phyloP scores from a whole-genome alignment of 2,888 invertebrate genomes.

The Incurvaria masculella region DNA sequence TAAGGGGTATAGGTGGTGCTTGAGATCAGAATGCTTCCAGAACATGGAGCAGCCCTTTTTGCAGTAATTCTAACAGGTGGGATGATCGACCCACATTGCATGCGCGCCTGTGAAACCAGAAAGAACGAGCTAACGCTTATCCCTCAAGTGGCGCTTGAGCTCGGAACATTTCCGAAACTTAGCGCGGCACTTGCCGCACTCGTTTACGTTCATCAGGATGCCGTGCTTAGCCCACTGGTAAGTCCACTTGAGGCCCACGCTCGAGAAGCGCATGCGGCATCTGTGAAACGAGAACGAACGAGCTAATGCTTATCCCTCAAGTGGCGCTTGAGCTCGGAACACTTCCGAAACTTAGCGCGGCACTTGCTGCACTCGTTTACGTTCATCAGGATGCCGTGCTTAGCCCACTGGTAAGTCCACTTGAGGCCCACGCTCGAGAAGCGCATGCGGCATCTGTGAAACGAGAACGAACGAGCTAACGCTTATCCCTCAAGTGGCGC shows the following conservation, averaged over 20 bases:
- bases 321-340: slow-evolving; percentile 37
- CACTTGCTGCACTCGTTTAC: slow-evolving; percentile 41
- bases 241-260: slow-evolving; percentile 45
- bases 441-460: slow-evolving; percentile 32
- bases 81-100: too few relatives aligned
- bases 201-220: slow-evolving; percentile 40
- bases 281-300: slow-evolving; percentile 35
- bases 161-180: slow-evolving; percentile 45
- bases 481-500: slow-evolving; percentile 31
- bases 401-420: slow-evolving; percentile 49
- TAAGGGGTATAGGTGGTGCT: too few relatives aligned
- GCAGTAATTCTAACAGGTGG: too few relatives aligned
- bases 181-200: slow-evolving; percentile 35
- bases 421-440: slow-evolving; percentile 37
- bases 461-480: too few relatives aligned
- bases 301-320: too few relatives aligned
- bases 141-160: slow-evolving; percentile 33
- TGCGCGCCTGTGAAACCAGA: too few relatives aligned
- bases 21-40: too few relatives aligned
- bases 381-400: slow-evolving; percentile 41
- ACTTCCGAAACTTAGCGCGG: slow-evolving; percentile 40
- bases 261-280: slow-evolving; percentile 29
- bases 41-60: too few relatives aligned
- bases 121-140: too few relatives aligned
- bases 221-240: slow-evolving; percentile 45